Conservation (phyloP, 1,140 invertebrate species). For the Microplitis mediator region DNA sequence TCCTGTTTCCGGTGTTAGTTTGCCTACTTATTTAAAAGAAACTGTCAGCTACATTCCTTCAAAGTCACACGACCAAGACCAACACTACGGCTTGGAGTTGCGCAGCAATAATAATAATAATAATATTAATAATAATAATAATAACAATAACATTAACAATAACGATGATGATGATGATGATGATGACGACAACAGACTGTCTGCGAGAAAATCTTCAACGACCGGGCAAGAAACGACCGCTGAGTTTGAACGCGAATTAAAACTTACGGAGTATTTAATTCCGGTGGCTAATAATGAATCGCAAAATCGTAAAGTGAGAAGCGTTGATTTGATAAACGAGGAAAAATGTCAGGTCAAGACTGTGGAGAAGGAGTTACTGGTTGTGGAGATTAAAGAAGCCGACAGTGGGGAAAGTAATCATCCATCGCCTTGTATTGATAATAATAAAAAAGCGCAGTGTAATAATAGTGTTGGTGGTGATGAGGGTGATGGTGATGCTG, state of each 20-base stretch:
- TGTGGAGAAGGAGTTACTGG: slow-evolving; percentile 52
- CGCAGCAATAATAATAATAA: too few species aligned
- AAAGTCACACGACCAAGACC: slow-evolving; percentile 19
- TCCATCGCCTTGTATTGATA: slow-evolving; percentile 57
- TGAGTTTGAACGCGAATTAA: slow-evolving; percentile 47
- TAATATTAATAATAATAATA: neutral
- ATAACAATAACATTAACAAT: neutral
- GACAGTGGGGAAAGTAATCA: slow-evolving; percentile 58
- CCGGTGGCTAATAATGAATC: slow-evolving; percentile 37
- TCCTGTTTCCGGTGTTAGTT: slow-evolving; percentile 15
- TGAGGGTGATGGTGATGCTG: slow-evolving; percentile 14
- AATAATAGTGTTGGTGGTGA: slow-evolving; percentile 24
- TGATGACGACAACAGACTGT: slow-evolving; percentile 19
- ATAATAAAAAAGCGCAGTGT: slow-evolving; percentile 38
- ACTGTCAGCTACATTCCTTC: slow-evolving; percentile 25
- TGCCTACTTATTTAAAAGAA: slow-evolving; percentile 13
- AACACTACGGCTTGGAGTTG: slow-evolving; percentile 4
- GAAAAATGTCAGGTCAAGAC: slow-evolving; percentile 34
- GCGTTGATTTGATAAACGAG: slow-evolving; percentile 36
- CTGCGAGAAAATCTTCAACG: slow-evolving; percentile 28
- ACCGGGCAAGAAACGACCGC: slow-evolving; percentile 42
- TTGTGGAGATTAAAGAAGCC: slow-evolving; percentile 57
- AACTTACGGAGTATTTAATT: slow-evolving; percentile 47
- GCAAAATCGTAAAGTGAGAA: slow-evolving; percentile 40
- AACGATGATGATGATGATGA: neutral